Percentiles rank a stretch among this genome's conserved stretches.
phyloP scores from a whole-genome alignment of 2,113 vertebrate species.

The Nycticorax nycticorax region DNA sequence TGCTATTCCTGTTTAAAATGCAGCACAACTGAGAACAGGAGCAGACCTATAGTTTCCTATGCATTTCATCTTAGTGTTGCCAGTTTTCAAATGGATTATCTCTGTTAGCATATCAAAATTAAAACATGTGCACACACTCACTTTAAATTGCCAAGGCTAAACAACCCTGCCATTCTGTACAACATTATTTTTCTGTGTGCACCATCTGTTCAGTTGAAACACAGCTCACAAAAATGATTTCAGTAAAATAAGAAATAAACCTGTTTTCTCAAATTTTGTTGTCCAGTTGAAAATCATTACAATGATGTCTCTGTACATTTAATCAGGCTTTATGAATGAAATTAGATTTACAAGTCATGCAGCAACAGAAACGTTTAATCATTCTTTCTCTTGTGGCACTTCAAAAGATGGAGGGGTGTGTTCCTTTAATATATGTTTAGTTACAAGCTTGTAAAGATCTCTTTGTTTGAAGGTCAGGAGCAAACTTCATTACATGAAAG shows the following conservation, averaged over 20 bases:
- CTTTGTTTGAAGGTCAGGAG: not conserved
- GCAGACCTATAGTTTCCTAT: accelerated
- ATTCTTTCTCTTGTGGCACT: not conserved
- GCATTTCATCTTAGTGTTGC: not conserved
- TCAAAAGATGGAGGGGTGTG: not conserved
- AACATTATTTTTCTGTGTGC: not conserved
- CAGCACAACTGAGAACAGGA: not conserved
- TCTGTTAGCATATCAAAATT: not conserved
- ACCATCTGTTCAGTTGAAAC: constrained; percentile 19
- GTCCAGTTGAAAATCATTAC: not conserved
- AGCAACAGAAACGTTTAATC: not conserved
- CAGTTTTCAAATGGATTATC: not conserved
- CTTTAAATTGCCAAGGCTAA: not conserved
- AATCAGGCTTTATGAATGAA: not conserved
- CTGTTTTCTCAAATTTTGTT: not conserved
- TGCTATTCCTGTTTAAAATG: not conserved
- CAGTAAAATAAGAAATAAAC: not conserved
- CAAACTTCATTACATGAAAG: not conserved
- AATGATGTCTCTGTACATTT: not conserved
- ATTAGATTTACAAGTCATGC: not conserved
- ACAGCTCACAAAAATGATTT: not conserved
- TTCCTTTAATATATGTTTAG: not conserved
- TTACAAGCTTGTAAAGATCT: not conserved
- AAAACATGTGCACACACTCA: accelerated
- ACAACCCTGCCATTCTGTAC: not conserved